These are phyloP conservation scores for Seriola aureovittata DNA, from an alignment of 2,113 vertebrate species.

Conservation along the genomic window DNA sequence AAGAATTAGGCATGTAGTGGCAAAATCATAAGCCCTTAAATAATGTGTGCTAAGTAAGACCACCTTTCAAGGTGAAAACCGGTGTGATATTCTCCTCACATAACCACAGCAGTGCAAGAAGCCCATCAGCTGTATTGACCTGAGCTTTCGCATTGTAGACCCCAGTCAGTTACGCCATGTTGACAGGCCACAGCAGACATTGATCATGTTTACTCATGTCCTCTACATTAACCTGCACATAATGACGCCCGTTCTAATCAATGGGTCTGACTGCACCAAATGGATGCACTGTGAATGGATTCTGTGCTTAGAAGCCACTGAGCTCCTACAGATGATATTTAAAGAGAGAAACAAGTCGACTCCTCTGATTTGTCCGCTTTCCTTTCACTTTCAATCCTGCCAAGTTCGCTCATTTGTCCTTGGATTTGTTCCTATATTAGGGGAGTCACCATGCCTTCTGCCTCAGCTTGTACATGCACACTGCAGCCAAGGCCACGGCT, in stretches of 20 bases:
- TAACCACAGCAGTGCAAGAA: too few species aligned
- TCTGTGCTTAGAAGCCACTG: constrained; percentile 33
- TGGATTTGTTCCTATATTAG: constrained; percentile 66
- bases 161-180: constrained; percentile 27
- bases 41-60: too few species aligned
- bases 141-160: constrained; percentile 29
- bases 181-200: constrained; percentile 39
- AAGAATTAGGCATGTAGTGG: too few species aligned
- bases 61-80: too few species aligned
- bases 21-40: too few species aligned
- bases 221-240: constrained; percentile 64
- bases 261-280: constrained; percentile 23
- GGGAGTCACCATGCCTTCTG: constrained; percentile 61
- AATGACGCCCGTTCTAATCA: constrained; percentile 61
- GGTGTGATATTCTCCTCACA: too few species aligned
- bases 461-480: constrained; percentile 44
- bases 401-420: constrained; percentile 72
- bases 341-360: constrained; percentile 39
- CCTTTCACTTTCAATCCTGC: constrained; percentile 51
- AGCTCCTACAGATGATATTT: constrained; percentile 53
- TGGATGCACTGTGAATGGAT: constrained; percentile 38
- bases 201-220: constrained; percentile 62
- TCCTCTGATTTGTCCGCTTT: constrained; percentile 44
- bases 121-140: constrained; percentile 11
- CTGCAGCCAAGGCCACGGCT: constrained; percentile 61